These are phyloP conservation scores for Brienomyrus longianalis DNA, from an alignment of 2,113 vertebrate species.

Conservation along the genomic window DNA sequence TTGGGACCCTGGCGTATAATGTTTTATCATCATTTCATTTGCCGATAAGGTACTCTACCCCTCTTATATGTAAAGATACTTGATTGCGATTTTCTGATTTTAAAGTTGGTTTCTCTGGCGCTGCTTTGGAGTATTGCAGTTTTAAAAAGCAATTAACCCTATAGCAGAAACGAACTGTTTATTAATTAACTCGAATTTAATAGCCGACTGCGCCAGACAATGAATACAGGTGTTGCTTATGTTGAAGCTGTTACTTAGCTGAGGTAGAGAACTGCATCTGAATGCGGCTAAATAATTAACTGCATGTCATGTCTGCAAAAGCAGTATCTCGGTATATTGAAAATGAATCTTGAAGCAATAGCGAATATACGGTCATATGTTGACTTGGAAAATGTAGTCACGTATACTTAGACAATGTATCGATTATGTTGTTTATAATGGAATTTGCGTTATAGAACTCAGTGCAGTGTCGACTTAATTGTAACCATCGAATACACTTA, in stretches of 20 bases:
- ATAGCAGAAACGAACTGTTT: too few relatives aligned
- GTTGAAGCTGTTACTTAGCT: constrained; percentile 8
- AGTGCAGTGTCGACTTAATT: not conserved
- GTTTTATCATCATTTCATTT: constrained; percentile 15
- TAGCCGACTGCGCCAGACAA: not conserved
- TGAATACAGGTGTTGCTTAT: constrained; percentile 19
- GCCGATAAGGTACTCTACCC: not conserved
- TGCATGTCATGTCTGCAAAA: constrained; percentile 41
- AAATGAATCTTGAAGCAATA: not conserved
- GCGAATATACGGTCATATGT: not conserved
- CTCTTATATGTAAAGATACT: not conserved
- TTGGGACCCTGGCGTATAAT: constrained; percentile 33
- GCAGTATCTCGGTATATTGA: constrained; percentile 25
- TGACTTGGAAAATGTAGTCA: not conserved
- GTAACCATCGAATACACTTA: not conserved
- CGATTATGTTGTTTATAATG: not conserved
- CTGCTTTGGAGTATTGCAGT: not conserved
- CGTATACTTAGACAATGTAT: not conserved
- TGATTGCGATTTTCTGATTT: not conserved
- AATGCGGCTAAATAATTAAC: constrained; percentile 62
- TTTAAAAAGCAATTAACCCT: not conserved
- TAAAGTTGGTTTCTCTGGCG: not conserved
- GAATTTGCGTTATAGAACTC: not conserved
- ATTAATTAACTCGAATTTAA: not conserved
- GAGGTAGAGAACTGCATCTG: constrained; percentile 52